Percentiles rank a stretch among this genome's conserved stretches.
Evolutionary conservation across 2,888 invertebrate genomes (phyloP).

Genomic region (Agelastica alni): DNA sequence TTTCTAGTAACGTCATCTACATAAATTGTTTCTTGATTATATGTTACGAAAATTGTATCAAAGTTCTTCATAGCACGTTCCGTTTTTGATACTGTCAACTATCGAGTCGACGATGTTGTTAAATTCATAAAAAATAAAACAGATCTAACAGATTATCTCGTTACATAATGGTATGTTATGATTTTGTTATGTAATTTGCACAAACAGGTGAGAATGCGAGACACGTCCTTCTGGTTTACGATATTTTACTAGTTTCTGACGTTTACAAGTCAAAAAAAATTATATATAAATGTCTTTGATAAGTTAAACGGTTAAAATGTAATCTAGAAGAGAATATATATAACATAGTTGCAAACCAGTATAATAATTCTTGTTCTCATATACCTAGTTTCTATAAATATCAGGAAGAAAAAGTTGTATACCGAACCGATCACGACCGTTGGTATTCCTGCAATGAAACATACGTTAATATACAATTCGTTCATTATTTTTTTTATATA

Average conservation of each 20-base stretch:
- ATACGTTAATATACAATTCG: no score
- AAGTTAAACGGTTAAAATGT: background rate
- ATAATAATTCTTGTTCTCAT: conserved; percentile 24
- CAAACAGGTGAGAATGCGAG: background rate
- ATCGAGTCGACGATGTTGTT: no score
- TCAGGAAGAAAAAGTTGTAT: conserved; percentile 22
- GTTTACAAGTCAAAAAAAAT: background rate
- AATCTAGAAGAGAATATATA: background rate
- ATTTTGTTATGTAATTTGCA: background rate
- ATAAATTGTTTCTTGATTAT: no score
- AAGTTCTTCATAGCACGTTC: no score
- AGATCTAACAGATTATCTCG: no score
- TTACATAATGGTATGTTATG: no score
- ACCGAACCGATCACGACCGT: background rate
- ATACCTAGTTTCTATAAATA: conserved; percentile 28
- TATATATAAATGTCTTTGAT: background rate
- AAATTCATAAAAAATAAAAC: no score
- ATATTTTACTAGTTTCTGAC: background rate
- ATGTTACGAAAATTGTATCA: no score
- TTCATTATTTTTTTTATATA: no score
- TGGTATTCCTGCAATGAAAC: background rate
- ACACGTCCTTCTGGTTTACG: background rate
- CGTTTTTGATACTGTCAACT: no score
- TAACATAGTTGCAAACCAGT: background rate
- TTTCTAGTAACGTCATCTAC: no score